Evolutionary conservation across 2,113 vertebrate genomes (phyloP).

Genomic region (Tragulus kanchil): DNA sequence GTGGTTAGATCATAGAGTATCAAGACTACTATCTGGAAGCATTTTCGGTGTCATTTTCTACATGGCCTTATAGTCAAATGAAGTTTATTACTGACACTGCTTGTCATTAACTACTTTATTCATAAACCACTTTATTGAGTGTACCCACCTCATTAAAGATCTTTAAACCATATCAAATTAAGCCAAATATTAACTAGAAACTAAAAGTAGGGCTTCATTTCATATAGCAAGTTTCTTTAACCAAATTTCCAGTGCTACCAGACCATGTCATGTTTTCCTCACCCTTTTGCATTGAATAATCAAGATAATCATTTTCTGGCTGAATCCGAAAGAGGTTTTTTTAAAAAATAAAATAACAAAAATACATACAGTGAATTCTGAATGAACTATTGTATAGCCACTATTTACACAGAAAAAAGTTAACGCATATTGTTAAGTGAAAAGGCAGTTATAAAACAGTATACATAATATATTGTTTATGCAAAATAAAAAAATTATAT

Average conservation of each 20-base stretch:
- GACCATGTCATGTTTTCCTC: background rate
- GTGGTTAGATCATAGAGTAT: constrained; percentile 31
- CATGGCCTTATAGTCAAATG: background rate
- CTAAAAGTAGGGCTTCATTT: background rate
- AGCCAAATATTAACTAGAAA: background rate
- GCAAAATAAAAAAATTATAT: background rate
- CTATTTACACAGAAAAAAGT: constrained; percentile 26
- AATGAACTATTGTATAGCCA: background rate
- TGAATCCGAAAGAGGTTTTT: constrained; percentile 25
- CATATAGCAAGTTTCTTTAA: background rate
- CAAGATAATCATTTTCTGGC: background rate
- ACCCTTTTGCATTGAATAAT: constrained; percentile 7
- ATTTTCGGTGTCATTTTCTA: constrained; percentile 31
- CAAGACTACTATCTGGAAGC: background rate
- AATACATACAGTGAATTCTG: background rate
- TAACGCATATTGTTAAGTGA: constrained; percentile 18
- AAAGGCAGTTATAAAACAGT: background rate
- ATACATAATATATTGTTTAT: background rate
- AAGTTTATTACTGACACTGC: background rate
- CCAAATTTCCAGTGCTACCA: constrained; percentile 5
- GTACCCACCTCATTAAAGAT: background rate
- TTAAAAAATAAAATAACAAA: background rate
- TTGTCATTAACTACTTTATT: constrained; percentile 17
- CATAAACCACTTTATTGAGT: background rate
- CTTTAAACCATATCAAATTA: constrained; percentile 37